Conservation (phyloP, 2,888 invertebrate genomes). For the Synergus gifuensis region DNA sequence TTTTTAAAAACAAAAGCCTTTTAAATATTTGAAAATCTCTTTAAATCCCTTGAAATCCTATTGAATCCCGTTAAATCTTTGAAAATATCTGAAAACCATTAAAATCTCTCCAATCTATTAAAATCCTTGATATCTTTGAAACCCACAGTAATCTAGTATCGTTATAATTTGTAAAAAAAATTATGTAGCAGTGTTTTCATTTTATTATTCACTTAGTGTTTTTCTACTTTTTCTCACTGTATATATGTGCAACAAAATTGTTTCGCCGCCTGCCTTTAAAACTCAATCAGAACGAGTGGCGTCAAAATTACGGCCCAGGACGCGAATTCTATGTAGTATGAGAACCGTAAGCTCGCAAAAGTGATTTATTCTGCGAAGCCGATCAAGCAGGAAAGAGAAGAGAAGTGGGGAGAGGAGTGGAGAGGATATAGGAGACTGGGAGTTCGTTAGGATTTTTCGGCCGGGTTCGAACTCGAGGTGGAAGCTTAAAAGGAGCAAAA, state of each 20-base stretch:
- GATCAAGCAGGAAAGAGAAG: slow-evolving; percentile 9
- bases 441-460: slow-evolving; percentile 42
- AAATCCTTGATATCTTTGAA: background rate
- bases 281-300: slow-evolving; percentile 39
- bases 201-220: background rate
- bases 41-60: too few species aligned
- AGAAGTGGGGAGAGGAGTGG: background rate
- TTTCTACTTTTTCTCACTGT: background rate
- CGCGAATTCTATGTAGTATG: slow-evolving; percentile 22
- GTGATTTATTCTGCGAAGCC: slow-evolving; percentile 14
- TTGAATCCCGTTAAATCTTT: background rate
- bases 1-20: too few species aligned
- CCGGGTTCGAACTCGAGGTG: slow-evolving; percentile 34
- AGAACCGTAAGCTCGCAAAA: slow-evolving; percentile 28
- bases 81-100: too few species aligned
- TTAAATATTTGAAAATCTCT: too few species aligned
- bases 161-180: too few species aligned
- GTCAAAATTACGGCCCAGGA: slow-evolving; percentile 30
- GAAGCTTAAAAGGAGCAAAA: slow-evolving; percentile 37
- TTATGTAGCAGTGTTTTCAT: background rate
- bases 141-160: too few species aligned
- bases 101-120: background rate
- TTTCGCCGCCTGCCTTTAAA: slow-evolving; percentile 19
- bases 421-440: background rate
- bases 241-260: slow-evolving; percentile 7